phyloP scores from a whole-genome alignment of 2,888 invertebrate genomes.

The Phaedon cochleariae region DNA sequence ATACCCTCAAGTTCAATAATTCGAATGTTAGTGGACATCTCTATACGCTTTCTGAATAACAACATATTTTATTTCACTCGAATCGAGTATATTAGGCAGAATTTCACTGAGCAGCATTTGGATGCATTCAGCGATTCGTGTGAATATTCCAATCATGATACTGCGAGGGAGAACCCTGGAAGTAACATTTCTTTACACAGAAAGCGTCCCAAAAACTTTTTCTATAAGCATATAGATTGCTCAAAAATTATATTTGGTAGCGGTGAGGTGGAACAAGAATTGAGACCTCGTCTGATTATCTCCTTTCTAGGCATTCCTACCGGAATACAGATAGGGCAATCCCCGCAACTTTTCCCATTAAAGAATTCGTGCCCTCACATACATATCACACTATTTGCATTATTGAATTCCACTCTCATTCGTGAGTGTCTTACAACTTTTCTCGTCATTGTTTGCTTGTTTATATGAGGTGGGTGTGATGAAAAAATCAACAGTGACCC shows the following conservation, averaged over 20 bases:
- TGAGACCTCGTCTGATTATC: conserved; percentile 56
- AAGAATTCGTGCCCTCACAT: conserved; percentile 57
- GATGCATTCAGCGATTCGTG: background rate
- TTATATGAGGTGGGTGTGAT: background rate
- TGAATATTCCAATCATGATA: background rate
- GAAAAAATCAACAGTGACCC: no score
- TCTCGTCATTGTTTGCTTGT: conserved; percentile 1
- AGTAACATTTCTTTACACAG: conserved; percentile 4
- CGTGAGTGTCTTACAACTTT: conserved; percentile 17
- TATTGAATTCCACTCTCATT: conserved; percentile 54
- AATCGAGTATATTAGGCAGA: no score
- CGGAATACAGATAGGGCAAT: conserved; percentile 58
- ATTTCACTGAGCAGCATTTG: background rate
- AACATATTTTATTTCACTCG: no score
- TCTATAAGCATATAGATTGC: conserved; percentile 57
- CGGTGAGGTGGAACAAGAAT: conserved; percentile 54
- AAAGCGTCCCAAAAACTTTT: conserved; percentile 43
- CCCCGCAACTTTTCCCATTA: conserved; percentile 58
- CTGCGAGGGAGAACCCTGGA: background rate
- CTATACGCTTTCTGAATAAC: no score
- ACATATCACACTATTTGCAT: conserved; percentile 59
- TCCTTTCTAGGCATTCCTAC: conserved; percentile 54
- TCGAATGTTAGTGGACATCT: no score
- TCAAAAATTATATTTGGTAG: conserved; percentile 56
- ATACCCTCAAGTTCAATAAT: no score